A percentile compares a stretch with the other conserved stretches of the same genome.
phyloP scores from a whole-genome alignment of 2,797 vertebrate genomes.

The Sebastes goodei region DNA sequence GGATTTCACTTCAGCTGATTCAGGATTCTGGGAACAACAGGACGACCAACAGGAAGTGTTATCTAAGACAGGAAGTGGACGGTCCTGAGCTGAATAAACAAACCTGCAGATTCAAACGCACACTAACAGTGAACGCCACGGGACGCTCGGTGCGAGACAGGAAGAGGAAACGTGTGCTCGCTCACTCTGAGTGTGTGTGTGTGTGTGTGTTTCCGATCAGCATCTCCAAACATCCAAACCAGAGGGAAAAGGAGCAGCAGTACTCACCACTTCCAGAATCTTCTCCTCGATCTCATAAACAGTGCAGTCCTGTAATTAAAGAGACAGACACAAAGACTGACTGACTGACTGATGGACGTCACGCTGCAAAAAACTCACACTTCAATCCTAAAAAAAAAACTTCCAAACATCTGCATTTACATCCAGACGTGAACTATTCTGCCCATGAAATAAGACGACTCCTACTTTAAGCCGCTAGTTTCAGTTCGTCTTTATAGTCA shows the following conservation, averaged over 20 bases:
- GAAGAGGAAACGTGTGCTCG: slow-evolving; percentile 49
- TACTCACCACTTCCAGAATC: slow-evolving; percentile 94
- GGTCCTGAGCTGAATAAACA: slow-evolving; percentile 67
- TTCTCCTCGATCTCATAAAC: slow-evolving; percentile 95
- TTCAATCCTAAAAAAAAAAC: not conserved
- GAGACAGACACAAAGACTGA: slow-evolving; percentile 47
- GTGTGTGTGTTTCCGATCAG: not conserved
- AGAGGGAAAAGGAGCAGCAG: not conserved
- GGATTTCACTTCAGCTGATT: not conserved
- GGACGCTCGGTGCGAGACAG: slow-evolving; percentile 15
- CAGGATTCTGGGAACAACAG: slow-evolving; percentile 26
- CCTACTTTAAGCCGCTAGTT: not conserved
- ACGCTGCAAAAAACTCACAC: not conserved
- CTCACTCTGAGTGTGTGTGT: not conserved
- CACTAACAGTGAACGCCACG: not conserved
- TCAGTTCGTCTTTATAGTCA: not conserved
- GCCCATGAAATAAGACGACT: not conserved
- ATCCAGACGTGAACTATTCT: not conserved
- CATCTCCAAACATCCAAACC: slow-evolving; percentile 1
- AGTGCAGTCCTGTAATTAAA: slow-evolving; percentile 88
- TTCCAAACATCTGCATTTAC: not conserved
- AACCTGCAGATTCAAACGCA: not conserved
- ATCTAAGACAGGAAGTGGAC: slow-evolving; percentile 73
- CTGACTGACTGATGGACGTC: not conserved
- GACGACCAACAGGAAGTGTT: slow-evolving; percentile 61